Percentiles rank a stretch among this genome's conserved stretches.
phyloP scores from a whole-genome alignment of 2,888 invertebrate genomes.

The Ptychoptera contaminata region DNA sequence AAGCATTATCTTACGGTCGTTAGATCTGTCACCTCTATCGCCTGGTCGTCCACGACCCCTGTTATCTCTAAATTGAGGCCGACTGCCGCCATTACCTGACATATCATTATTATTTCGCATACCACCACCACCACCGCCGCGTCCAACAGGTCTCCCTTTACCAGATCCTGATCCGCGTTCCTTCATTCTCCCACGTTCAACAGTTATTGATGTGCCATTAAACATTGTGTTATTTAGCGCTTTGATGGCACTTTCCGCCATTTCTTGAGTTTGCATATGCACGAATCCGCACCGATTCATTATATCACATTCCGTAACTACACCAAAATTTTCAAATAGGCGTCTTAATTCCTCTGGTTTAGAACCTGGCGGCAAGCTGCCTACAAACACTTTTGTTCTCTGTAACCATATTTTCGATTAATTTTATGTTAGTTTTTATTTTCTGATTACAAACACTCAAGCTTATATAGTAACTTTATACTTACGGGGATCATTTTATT shows the following conservation, averaged over 20 bases:
- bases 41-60: conserved; percentile 21
- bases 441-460: no score
- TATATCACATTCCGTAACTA: conserved; percentile 85
- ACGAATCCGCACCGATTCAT: conserved; percentile 91
- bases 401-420: conserved; percentile 22
- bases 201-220: conserved; percentile 70
- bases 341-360: conserved; percentile 66
- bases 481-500: no score
- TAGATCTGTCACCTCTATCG: conserved; percentile 18
- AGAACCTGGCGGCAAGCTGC: conserved; percentile 74
- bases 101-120: conserved; percentile 19
- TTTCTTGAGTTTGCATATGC: conserved; percentile 69
- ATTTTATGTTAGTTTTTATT: no score
- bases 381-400: conserved; percentile 84
- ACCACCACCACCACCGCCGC: conserved; percentile 26
- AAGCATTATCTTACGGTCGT: no score
- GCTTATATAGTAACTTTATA: no score
- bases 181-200: conserved; percentile 68
- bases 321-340: conserved; percentile 73
- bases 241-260: conserved; percentile 67
- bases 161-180: conserved; percentile 43
- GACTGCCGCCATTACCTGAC: conserved; percentile 12
- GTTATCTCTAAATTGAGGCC: conserved; percentile 15
- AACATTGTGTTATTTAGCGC: conserved; percentile 67
- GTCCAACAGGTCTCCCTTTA: conserved; percentile 32